Evolutionary conservation across 1,140 invertebrate genomes (phyloP).

Genomic region (Neodiprion virginianus): DNA sequence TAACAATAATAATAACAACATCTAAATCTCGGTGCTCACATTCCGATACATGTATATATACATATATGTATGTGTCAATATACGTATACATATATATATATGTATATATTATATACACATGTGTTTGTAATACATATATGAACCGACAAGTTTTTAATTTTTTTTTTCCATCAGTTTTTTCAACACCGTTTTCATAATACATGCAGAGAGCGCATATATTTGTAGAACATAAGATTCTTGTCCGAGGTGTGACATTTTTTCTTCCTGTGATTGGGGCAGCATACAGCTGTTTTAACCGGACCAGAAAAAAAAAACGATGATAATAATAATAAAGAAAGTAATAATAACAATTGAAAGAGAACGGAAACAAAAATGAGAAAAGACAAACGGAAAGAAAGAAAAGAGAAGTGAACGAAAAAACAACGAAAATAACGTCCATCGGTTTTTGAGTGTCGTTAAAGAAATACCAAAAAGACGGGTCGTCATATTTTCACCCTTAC

Average conservation of each 20-base stretch:
- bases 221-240: slow-evolving; percentile 48
- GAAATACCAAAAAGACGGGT: slow-evolving; percentile 40
- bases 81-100: slow-evolving; percentile 9
- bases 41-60: slow-evolving; percentile 6
- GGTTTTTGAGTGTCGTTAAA: slow-evolving; percentile 68
- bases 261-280: slow-evolving; percentile 73
- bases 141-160: neutral
- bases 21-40: slow-evolving; percentile 35
- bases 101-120: neutral
- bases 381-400: slow-evolving; percentile 31
- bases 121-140: no score
- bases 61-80: slow-evolving; percentile 4
- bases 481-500: slow-evolving; percentile 42
- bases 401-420: slow-evolving; percentile 28
- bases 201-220: slow-evolving; percentile 12
- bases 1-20: neutral
- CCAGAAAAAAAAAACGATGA: slow-evolving; percentile 33
- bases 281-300: slow-evolving; percentile 60
- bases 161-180: slow-evolving; percentile 41
- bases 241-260: slow-evolving; percentile 72
- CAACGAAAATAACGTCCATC: slow-evolving; percentile 60
- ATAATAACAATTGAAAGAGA: slow-evolving; percentile 27
- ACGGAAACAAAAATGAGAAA: neutral
- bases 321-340: slow-evolving; percentile 28
- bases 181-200: slow-evolving; percentile 45